phyloP scores from a whole-genome alignment of 2,113 vertebrate genomes.

The Chionodraco myersi region DNA sequence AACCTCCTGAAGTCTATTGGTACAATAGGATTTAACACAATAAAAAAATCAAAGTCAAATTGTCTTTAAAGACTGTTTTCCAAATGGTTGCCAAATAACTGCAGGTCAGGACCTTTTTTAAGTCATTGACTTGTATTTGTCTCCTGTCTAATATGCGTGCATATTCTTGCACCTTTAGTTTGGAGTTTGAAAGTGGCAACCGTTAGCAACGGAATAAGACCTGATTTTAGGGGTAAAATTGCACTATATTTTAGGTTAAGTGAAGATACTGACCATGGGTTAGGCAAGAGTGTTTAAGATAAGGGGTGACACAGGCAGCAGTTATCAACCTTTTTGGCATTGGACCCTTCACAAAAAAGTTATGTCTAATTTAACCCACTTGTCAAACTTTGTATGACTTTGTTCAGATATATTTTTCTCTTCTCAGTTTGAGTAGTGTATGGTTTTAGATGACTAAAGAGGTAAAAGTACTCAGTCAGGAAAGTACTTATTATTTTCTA shows the following conservation, averaged over 20 bases:
- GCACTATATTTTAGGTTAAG: not conserved
- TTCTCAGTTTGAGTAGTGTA: not conserved
- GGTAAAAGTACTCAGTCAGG: not conserved
- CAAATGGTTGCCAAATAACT: constrained; percentile 6
- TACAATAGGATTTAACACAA: not conserved
- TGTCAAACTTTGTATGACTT: not conserved
- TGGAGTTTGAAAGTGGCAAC: not conserved
- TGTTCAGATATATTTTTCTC: not conserved
- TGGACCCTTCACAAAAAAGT: not conserved
- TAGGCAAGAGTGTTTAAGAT: not conserved
- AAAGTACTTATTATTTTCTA: too few relatives aligned
- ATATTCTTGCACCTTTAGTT: not conserved
- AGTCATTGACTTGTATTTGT: constrained; percentile 20
- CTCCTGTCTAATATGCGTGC: not conserved
- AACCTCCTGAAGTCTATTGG: not conserved
- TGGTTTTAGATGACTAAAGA: not conserved
- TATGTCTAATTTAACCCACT: not conserved
- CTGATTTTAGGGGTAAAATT: not conserved
- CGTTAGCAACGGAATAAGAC: not conserved
- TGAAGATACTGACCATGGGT: not conserved
- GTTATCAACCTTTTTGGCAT: not conserved
- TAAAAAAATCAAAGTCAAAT: not conserved
- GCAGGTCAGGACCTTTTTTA: constrained; percentile 21
- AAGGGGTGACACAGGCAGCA: too few relatives aligned
- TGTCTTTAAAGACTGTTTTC: constrained; percentile 1